Evolutionary conservation across 1,140 invertebrate genomes (phyloP).

Genomic region (Nixonia krombeini): DNA sequence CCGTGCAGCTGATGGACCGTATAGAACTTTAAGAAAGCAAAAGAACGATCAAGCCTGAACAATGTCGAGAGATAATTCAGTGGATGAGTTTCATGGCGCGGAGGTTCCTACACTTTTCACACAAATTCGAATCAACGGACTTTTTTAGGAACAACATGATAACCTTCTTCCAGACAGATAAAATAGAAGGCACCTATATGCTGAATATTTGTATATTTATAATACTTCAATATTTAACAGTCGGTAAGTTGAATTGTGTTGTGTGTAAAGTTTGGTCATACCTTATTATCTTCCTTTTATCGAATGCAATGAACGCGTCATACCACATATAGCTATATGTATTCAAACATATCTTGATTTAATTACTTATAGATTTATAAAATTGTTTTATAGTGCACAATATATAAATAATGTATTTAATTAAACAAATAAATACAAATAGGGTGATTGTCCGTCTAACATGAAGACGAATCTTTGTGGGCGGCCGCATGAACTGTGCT

Average conservation of each 20-base stretch:
- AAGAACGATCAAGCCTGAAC: slow-evolving; percentile 31
- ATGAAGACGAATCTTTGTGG: slow-evolving; percentile 48
- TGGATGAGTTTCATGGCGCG: slow-evolving; percentile 24
- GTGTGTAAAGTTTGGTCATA: no score
- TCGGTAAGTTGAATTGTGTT: no score
- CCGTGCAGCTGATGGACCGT: slow-evolving; percentile 22
- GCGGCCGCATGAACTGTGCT: slow-evolving; percentile 51
- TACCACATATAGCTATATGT: no score
- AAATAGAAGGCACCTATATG: no score
- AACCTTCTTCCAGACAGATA: slow-evolving; percentile 16
- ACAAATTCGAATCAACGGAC: slow-evolving; percentile 26
- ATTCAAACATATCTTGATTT: no score
- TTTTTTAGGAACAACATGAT: slow-evolving; percentile 17
- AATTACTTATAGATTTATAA: no score
- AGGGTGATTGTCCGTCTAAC: slow-evolving; percentile 18
- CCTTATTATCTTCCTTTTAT: no score
- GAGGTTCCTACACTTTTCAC: slow-evolving; percentile 23
- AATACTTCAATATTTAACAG: no score
- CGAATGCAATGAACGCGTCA: no score
- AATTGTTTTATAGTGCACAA: no score
- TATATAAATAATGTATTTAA: slow-evolving; percentile 47
- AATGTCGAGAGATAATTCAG: slow-evolving; percentile 40
- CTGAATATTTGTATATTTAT: no score
- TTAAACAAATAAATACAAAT: slow-evolving; percentile 39
- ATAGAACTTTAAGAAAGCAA: slow-evolving; percentile 31